Conservation (phyloP, 2,888 invertebrate species). For the Clistopyga incitator region DNA sequence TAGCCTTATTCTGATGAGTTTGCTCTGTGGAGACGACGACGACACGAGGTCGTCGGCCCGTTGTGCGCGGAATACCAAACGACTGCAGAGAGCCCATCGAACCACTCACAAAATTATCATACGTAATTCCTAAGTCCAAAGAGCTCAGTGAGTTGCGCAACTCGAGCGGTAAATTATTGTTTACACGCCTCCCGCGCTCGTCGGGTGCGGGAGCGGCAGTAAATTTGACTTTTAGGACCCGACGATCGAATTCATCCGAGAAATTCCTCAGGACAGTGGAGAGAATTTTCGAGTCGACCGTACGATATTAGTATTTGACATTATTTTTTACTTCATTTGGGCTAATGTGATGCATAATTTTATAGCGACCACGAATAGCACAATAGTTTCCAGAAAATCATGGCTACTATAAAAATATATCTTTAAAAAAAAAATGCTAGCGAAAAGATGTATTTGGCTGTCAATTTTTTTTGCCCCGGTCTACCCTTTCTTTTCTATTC, state of each 20-base stretch:
- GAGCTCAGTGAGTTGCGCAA: slow-evolving; percentile 35
- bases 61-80: slow-evolving; percentile 26
- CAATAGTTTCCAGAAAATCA: background rate
- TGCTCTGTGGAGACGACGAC: slow-evolving; percentile 2
- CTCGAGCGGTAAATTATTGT: slow-evolving; percentile 43
- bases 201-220: slow-evolving; percentile 15
- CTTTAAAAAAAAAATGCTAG: background rate
- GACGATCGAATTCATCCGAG: slow-evolving; percentile 14
- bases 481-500: background rate
- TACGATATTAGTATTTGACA: background rate
- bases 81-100: slow-evolving; percentile 15
- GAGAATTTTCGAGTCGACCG: background rate
- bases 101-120: slow-evolving; percentile 40
- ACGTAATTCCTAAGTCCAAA: slow-evolving; percentile 32
- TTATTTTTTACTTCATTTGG: background rate
- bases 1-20: background rate
- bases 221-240: slow-evolving; percentile 23
- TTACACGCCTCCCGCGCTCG: slow-evolving; percentile 32
- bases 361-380: background rate
- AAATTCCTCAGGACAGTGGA: slow-evolving; percentile 9
- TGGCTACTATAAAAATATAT: background rate
- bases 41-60: slow-evolving; percentile 35
- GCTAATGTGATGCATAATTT: background rate
- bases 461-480: background rate
- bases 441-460: background rate